Percentiles rank a stretch among this genome's conserved stretches.
These are phyloP conservation scores for Presbytis comata DNA, from an alignment of 2,797 vertebrate species.

Conservation along the genomic window DNA sequence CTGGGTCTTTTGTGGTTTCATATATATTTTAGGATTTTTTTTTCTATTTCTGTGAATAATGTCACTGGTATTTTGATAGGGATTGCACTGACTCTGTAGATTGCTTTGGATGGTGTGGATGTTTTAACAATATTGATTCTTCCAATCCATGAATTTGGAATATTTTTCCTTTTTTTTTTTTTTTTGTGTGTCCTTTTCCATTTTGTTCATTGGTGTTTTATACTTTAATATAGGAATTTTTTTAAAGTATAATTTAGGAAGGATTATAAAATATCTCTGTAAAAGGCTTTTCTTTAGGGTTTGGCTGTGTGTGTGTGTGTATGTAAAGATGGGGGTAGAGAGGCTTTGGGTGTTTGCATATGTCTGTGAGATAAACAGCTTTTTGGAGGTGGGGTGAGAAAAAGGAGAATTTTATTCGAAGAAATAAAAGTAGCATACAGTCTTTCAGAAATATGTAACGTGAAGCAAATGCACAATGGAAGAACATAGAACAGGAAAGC, in stretches of 20 bases:
- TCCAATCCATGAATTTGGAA: not conserved
- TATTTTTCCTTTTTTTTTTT: not conserved
- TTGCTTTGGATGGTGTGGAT: not conserved
- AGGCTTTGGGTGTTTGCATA: not conserved
- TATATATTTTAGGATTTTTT: not conserved
- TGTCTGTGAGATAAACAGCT: not conserved
- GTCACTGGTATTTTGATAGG: not conserved
- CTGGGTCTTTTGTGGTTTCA: not conserved
- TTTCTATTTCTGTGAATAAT: not conserved
- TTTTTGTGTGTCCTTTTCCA: no score
- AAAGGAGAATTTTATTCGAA: not conserved
- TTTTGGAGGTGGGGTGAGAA: not conserved
- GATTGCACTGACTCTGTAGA: not conserved
- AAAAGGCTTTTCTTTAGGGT: not conserved
- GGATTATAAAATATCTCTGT: not conserved
- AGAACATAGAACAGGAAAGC: not conserved
- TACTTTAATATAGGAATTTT: not conserved
- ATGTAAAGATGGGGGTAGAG: not conserved
- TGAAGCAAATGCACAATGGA: not conserved
- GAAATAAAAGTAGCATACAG: not conserved
- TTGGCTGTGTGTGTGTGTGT: not conserved
- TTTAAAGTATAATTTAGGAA: not conserved
- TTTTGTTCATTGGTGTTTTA: no score
- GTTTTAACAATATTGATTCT: not conserved
- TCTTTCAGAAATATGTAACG: not conserved